Evolutionary conservation across 2,113 vertebrate genomes (phyloP), one percentile per base, ranked within the genome.

Genomic region (Xyrauchen texanus): DNA sequence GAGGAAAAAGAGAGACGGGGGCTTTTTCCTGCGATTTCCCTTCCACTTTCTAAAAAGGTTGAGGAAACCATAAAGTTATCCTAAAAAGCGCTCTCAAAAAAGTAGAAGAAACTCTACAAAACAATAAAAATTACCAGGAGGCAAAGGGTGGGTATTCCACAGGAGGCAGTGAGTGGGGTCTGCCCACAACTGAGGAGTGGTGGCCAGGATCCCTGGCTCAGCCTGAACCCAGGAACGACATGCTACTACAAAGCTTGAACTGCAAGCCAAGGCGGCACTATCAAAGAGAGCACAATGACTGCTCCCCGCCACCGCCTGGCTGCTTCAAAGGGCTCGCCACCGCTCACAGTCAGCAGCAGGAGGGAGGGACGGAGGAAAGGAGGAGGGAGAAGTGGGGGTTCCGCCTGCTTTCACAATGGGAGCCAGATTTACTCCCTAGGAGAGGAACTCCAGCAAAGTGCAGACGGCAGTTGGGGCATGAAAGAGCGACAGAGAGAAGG

Each of bases 101-200:
- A 34, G 21, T 34, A 34, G 11, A 55, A 51, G 51, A 13, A 69
- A 9, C 46, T 44, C 6, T 12, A 55, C 16, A 9, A 75, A 13
- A 44, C 13, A 46, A 15, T 2, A 44, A 64, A 75, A 76, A 15
- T 53, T n/a, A 15, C 46, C 11, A 60, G 21, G 46, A 46, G 52
- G 7, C 13, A 3, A 15, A 53, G 58, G 57, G 73, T 8, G 68
- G 21, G 51, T 8, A 42, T 63, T 34, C 21, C 21, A 34, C 1
- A 34, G 55, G 46, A 6, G 42, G 85, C 44, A 1, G 21, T 77
- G 3, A 81, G 79, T 87, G 78, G 55, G 78, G 87, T 82, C 76
- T 93, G 86, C 93, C 96, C 96, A 95, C 95, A 95, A 98, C 95
- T 95, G 88, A 97, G 88, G 88, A 93, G 90, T 90, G 88, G 73